Conservation (phyloP, 2,797 vertebrate species). For the Tragopan temminckii region DNA sequence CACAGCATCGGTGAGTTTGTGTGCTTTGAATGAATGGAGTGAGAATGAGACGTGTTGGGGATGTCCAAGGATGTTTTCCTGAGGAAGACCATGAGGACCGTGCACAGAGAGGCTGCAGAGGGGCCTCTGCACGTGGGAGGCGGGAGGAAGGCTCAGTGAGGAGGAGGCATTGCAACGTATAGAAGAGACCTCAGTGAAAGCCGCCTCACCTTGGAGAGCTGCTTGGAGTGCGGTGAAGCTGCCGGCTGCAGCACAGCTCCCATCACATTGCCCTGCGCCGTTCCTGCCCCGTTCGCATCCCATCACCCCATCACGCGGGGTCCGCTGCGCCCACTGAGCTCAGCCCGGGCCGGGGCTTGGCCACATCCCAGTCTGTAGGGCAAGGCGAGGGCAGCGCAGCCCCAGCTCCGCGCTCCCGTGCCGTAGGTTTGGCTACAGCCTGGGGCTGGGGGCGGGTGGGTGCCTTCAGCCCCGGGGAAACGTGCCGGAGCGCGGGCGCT, state of each 20-base stretch:
- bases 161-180: background rate
- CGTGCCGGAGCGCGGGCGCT: background rate
- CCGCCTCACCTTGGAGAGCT: background rate
- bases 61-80: background rate
- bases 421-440: background rate
- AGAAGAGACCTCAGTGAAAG: background rate
- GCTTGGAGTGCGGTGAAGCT: background rate
- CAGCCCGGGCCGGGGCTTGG: fast-evolving
- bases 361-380: fast-evolving
- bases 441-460: fast-evolving
- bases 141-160: background rate
- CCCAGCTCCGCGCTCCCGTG: fast-evolving
- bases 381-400: fast-evolving
- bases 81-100: background rate
- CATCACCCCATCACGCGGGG: background rate
- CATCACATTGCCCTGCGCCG: background rate
- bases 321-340: background rate
- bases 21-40: background rate
- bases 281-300: background rate
- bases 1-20: no score
- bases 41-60: background rate
- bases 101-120: background rate
- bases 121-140: background rate
- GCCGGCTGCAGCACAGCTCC: background rate
- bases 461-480: background rate